Evolutionary conservation across 2,113 vertebrate genomes (phyloP), one percentile per base, ranked within the genome.

Genomic region (Myanophis thanlyinensis): DNA sequence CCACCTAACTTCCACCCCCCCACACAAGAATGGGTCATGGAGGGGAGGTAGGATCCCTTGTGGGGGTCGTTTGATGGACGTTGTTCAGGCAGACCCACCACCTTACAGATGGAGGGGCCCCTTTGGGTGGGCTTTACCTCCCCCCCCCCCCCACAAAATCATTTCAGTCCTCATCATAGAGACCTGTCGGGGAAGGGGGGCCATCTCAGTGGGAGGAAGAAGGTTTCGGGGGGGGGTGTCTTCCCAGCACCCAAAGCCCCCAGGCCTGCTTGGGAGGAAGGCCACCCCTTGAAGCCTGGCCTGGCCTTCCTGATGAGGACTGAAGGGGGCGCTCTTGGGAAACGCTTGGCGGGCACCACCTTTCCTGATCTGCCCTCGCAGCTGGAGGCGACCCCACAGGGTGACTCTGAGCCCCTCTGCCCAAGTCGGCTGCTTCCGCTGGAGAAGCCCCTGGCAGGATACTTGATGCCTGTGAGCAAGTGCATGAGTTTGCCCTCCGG

Each of bases 1-100:
- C 30, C 59, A n/a, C 25, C 10, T 62, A 4, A 2, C 1, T 0
- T 11, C 11, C 30, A 11, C 27, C 59, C 4, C n/a, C n/a, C n/a
- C n/a, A n/a, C n/a, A n/a, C 59, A n/a, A n/a, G 12, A n/a, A 4
- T 4, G 59, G 59, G 27, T 62, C 59, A 62, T 5, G 25, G 56
- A 27, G 59, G 13, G 56, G 56, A 11, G 30, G 27, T 10, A 27
- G 25, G 10, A 27, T 30, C 12, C n/a, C 62, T 73, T 35, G 62
- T 5, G 62, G 30, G 62, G 25, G 9, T 5, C 0, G 10, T 35
- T n/a, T n/a, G 5, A n/a, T 67, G 12, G n/a, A 35, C 5, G 0
- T 59, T 27, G 27, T 73, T 73, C n/a, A 73, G 62, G 13, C n/a
- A 35, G n/a, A 73, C 13, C n/a, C 62, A 18, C 62, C 13, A 15